Evolutionary conservation across 2,888 invertebrate genomes (phyloP).

Genomic region (Carterocephalus palaemon): DNA sequence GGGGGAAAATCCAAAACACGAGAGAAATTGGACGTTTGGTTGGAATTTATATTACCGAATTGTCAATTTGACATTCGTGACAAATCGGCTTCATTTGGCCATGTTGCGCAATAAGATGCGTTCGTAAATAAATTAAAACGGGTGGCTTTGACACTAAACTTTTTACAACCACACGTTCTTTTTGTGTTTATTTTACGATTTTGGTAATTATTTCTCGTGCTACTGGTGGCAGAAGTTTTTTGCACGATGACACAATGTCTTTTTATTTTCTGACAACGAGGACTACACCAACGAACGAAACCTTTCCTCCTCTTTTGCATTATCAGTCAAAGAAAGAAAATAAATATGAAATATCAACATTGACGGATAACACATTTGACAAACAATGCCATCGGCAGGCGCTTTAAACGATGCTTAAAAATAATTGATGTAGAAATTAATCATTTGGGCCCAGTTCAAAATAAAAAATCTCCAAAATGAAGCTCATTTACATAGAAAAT

Average conservation of each 20-base stretch:
- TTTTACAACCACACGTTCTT: neutral
- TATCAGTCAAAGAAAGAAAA: too few relatives aligned
- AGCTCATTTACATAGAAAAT: conserved; percentile 42
- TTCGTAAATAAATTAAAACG: neutral
- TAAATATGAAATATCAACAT: too few relatives aligned
- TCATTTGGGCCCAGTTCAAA: too few relatives aligned
- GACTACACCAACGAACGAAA: too few relatives aligned
- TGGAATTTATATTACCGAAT: conserved; percentile 33
- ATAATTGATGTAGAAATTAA: too few relatives aligned
- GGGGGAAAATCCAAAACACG: conserved; percentile 42
- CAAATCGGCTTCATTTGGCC: neutral
- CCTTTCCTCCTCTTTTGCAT: too few relatives aligned
- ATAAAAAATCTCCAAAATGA: conserved; percentile 13
- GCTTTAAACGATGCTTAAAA: too few relatives aligned
- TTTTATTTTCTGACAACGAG: too few relatives aligned
- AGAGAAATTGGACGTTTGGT: conserved; percentile 9
- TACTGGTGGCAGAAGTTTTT: neutral
- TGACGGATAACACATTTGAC: too few relatives aligned
- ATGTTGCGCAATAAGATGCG: conserved; percentile 29
- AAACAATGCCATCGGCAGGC: too few relatives aligned
- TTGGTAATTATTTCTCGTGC: neutral
- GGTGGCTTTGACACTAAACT: neutral
- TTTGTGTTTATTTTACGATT: neutral
- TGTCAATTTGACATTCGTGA: neutral
- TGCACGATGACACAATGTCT: too few relatives aligned